Evolutionary conservation across 2,113 vertebrate species (phyloP).

Genomic region (Clarias magur): DNA sequence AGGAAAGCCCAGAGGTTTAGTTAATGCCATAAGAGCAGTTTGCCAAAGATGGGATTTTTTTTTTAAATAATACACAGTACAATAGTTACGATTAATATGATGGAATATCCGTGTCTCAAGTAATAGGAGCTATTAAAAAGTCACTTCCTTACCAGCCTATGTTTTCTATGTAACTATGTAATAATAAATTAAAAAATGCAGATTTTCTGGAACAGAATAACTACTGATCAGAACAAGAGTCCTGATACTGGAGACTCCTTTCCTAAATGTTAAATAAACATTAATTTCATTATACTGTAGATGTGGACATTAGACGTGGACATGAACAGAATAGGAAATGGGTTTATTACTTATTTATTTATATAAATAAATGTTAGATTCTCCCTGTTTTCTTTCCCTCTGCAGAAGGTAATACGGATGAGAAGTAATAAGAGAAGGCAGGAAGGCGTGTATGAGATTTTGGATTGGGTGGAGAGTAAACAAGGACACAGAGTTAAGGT

Average conservation of each 20-base stretch:
- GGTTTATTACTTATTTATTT: not conserved
- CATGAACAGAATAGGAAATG: not conserved
- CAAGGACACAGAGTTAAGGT: slow-evolving; percentile 8
- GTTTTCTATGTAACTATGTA: no score
- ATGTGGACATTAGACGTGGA: not conserved
- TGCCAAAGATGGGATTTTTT: not conserved
- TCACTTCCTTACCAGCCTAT: not conserved
- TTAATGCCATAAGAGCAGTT: not conserved
- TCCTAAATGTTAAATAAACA: not conserved
- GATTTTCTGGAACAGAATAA: not conserved
- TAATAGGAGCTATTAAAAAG: not conserved
- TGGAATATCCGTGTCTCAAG: not conserved
- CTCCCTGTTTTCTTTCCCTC: not conserved
- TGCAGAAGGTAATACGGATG: slow-evolving; percentile 61
- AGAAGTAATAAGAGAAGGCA: slow-evolving; percentile 47
- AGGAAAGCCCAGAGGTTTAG: not conserved
- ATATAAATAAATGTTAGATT: not conserved
- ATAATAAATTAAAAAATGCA: not conserved
- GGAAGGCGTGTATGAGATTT: slow-evolving; percentile 57
- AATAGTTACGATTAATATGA: not conserved
- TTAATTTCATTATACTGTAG: not conserved
- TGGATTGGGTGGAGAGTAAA: slow-evolving; percentile 65
- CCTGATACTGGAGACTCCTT: not conserved
- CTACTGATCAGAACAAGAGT: not conserved
- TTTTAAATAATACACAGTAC: no score